phyloP scores from a whole-genome alignment of 2,888 invertebrate species.

The Pherbina coryleti region DNA sequence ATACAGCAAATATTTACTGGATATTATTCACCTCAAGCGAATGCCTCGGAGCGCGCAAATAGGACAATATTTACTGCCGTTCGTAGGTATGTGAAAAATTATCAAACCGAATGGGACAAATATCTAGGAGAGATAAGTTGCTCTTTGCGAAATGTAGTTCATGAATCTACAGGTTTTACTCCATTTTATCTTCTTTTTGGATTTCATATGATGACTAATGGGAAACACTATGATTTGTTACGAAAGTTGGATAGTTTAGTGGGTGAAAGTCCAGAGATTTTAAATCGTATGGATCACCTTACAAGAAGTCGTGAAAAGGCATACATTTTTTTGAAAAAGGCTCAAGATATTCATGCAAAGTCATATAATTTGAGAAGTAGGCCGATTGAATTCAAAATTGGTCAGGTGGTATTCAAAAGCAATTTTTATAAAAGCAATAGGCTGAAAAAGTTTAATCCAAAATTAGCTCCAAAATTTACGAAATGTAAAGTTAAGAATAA shows the following conservation, averaged over 20 bases:
- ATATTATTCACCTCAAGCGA: background rate
- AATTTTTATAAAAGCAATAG: background rate
- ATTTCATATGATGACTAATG: background rate
- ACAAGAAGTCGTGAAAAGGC: background rate
- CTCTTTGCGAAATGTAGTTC: background rate
- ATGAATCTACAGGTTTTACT: background rate
- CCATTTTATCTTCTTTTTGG: background rate
- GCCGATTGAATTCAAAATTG: background rate
- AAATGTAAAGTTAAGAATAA: background rate
- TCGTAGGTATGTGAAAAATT: background rate
- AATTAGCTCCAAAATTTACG: background rate
- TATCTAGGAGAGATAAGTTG: background rate
- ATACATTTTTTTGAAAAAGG: background rate
- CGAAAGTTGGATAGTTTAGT: background rate
- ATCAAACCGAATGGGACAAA: background rate
- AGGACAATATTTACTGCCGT: background rate
- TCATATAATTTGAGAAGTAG: conserved; percentile 23
- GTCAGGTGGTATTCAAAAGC: background rate
- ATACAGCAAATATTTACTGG: background rate
- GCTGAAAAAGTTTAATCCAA: background rate
- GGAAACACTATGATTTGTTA: background rate
- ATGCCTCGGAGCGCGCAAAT: background rate
- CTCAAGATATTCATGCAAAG: conserved; percentile 11
- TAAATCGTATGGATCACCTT: background rate
- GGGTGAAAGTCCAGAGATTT: background rate